These are phyloP conservation scores for Hemistola chrysoprasaria DNA, from an alignment of 2,888 invertebrate genomes.

Conservation along the genomic window DNA sequence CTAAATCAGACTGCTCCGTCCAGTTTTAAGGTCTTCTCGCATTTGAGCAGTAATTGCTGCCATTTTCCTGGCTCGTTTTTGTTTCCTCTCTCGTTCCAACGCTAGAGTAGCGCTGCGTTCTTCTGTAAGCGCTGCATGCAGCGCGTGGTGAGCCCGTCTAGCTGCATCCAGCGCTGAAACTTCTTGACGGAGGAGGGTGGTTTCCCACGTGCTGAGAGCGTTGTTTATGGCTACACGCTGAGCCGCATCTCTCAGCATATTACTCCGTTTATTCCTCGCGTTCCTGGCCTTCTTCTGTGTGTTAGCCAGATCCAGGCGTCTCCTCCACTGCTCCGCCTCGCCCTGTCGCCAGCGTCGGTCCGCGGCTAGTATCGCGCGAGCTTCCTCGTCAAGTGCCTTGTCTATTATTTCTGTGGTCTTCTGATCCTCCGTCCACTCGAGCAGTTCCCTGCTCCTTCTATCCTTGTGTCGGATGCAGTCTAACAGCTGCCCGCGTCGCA, in stretches of 20 bases:
- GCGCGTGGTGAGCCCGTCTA: slow-evolving; percentile 48
- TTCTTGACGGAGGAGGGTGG: slow-evolving; percentile 49
- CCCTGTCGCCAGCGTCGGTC: slow-evolving; percentile 48
- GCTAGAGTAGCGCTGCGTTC: slow-evolving; percentile 41
- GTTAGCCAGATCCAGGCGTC: slow-evolving; percentile 43
- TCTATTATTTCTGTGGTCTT: slow-evolving; percentile 51
- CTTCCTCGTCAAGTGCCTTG: slow-evolving; percentile 54
- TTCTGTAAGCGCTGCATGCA: slow-evolving; percentile 45
- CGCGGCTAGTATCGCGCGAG: slow-evolving; percentile 52
- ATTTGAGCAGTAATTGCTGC: slow-evolving; percentile 56
- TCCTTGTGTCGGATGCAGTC: slow-evolving; percentile 59
- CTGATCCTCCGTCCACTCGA: slow-evolving; percentile 50
- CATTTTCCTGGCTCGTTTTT: slow-evolving; percentile 40
- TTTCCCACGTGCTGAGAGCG: slow-evolving; percentile 61
- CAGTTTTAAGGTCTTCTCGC: slow-evolving; percentile 49
- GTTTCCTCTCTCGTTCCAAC: slow-evolving; percentile 37
- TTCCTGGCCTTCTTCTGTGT: slow-evolving; percentile 46
- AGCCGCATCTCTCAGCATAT: slow-evolving; percentile 51
- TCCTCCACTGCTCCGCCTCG: slow-evolving; percentile 46
- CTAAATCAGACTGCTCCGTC: no score
- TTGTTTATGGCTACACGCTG: slow-evolving; percentile 65
- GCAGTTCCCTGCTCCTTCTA: slow-evolving; percentile 43
- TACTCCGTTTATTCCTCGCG: slow-evolving; percentile 44
- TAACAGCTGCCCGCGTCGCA: slow-evolving; percentile 42
- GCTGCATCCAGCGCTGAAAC: slow-evolving; percentile 47